Evolutionary conservation across 2,888 invertebrate species (phyloP).

Genomic region (Hirtodrosophila histrioides): DNA sequence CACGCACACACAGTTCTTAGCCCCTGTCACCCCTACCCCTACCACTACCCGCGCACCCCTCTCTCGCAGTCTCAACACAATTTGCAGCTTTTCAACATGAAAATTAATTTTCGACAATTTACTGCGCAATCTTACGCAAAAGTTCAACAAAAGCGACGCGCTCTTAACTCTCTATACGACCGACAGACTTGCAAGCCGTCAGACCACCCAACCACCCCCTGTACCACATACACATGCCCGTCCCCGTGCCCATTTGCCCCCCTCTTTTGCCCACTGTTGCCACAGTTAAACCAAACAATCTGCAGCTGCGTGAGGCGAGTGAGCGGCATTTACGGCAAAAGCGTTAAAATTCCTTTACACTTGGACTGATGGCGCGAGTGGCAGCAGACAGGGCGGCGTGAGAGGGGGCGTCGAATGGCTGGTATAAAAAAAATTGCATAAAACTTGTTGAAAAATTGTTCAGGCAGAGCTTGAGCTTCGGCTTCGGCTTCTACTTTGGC

Average conservation of each 20-base stretch:
- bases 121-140: conserved; percentile 82
- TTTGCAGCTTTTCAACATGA: conserved; percentile 81
- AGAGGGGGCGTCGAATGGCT: not conserved
- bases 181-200: not conserved
- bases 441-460: conserved; percentile 78
- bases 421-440: conserved; percentile 53
- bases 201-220: not conserved
- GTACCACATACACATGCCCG: conserved; percentile 3
- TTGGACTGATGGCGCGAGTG: conserved; percentile 62
- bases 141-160: conserved; percentile 76
- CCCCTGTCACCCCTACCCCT: conserved; percentile 8
- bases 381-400: conserved; percentile 38
- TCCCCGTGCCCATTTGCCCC: not conserved
- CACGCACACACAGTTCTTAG: conserved; percentile 19
- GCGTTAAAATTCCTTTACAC: conserved; percentile 79
- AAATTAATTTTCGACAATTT: conserved; percentile 82
- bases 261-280: conserved; percentile 5
- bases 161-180: conserved; percentile 25
- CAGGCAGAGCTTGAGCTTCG: conserved; percentile 30
- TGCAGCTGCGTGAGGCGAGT: conserved; percentile 56
- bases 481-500: conserved; percentile 4
- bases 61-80: conserved; percentile 41
- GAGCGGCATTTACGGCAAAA: conserved; percentile 62
- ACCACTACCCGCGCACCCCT: conserved; percentile 3
- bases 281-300: conserved; percentile 73